Percentiles rank a stretch among this genome's conserved stretches.
phyloP scores from a whole-genome alignment of 1,140 invertebrate species.

The Aethina tumida region DNA sequence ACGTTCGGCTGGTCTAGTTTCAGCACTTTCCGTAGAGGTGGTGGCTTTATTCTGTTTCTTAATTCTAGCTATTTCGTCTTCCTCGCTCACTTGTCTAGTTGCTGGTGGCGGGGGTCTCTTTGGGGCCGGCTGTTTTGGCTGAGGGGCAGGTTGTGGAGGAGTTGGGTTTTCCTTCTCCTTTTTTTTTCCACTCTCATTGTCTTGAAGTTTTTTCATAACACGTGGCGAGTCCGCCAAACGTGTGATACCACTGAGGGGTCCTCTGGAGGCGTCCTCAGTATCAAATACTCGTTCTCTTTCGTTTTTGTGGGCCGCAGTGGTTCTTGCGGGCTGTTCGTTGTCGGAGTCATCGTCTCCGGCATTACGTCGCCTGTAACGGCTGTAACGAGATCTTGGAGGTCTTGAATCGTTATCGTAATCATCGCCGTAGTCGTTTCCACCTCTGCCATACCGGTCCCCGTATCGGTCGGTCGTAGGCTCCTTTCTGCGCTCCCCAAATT shows the following conservation, averaged over 20 bases:
- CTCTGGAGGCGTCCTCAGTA: constrained; percentile 79
- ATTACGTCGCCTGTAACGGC: constrained; percentile 48
- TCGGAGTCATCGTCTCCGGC: constrained; percentile 59
- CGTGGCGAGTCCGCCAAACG: constrained; percentile 79
- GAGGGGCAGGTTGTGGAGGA: constrained; percentile 39
- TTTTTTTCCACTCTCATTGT: constrained; percentile 66
- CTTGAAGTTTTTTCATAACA: constrained; percentile 79
- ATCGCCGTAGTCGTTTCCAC: constrained; percentile 43
- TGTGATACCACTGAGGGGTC: constrained; percentile 82
- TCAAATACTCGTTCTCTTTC: constrained; percentile 74
- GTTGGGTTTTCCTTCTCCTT: constrained; percentile 57
- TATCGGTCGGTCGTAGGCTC: constrained; percentile 39
- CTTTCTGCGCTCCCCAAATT: constrained; percentile 55
- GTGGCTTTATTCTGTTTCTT: constrained; percentile 78
- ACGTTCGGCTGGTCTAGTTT: constrained; percentile 41
- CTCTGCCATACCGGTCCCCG: constrained; percentile 41
- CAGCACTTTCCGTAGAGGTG: constrained; percentile 42
- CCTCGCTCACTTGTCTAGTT: constrained; percentile 71
- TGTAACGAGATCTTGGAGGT: constrained; percentile 52
- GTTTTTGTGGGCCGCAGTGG: constrained; percentile 50
- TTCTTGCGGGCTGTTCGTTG: constrained; percentile 42
- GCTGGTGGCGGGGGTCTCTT: constrained; percentile 43
- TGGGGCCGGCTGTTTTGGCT: constrained; percentile 42
- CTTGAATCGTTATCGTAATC: constrained; percentile 49
- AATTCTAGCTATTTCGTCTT: constrained; percentile 81